A percentile compares a stretch with the other conserved stretches of the same genome.
phyloP scores from a whole-genome alignment of 2,797 vertebrate genomes.

The Tympanoctomys barrerae region DNA sequence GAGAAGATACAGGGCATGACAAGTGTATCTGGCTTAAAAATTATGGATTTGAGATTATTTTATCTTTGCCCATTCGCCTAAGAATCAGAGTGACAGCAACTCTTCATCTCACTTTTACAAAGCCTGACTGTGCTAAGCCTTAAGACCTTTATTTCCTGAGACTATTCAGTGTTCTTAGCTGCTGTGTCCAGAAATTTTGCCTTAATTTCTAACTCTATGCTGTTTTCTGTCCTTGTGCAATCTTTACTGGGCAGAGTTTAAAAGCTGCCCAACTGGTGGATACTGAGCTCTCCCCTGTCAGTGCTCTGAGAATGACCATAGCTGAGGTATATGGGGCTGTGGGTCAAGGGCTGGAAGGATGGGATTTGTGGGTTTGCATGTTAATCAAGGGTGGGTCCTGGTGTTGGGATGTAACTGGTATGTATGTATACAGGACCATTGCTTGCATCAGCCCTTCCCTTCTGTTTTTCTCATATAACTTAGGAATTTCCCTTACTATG shows the following conservation, averaged over 20 bases:
- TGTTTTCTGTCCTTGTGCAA: slow-evolving; percentile 86
- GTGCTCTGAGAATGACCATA: slow-evolving; percentile 99
- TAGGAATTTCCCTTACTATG: slow-evolving; percentile 49
- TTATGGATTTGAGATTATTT: slow-evolving; percentile 57
- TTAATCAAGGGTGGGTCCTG: slow-evolving; percentile 41
- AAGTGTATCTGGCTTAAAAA: background rate
- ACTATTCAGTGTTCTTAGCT: slow-evolving; percentile 77
- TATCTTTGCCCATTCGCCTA: slow-evolving; percentile 19
- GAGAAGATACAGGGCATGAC: slow-evolving; percentile 21
- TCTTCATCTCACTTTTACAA: slow-evolving; percentile 32
- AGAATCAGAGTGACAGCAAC: slow-evolving; percentile 28
- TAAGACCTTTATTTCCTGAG: slow-evolving; percentile 58
- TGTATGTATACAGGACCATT: slow-evolving; percentile 52
- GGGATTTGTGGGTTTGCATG: slow-evolving; percentile 81
- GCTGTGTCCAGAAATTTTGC: slow-evolving; percentile 73
- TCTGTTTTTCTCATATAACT: slow-evolving; percentile 31
- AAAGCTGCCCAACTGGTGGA: slow-evolving; percentile 98
- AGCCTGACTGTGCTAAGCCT: background rate
- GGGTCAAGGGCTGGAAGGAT: slow-evolving; percentile 64
- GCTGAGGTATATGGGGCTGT: slow-evolving; percentile 93
- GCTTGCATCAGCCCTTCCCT: slow-evolving; percentile 62
- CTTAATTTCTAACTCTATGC: slow-evolving; percentile 87
- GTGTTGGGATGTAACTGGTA: background rate
- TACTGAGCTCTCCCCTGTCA: slow-evolving; percentile 98
- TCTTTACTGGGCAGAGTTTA: slow-evolving; percentile 92